phyloP scores from a whole-genome alignment of 2,797 vertebrate species.

The Leptatherina wallacei region DNA sequence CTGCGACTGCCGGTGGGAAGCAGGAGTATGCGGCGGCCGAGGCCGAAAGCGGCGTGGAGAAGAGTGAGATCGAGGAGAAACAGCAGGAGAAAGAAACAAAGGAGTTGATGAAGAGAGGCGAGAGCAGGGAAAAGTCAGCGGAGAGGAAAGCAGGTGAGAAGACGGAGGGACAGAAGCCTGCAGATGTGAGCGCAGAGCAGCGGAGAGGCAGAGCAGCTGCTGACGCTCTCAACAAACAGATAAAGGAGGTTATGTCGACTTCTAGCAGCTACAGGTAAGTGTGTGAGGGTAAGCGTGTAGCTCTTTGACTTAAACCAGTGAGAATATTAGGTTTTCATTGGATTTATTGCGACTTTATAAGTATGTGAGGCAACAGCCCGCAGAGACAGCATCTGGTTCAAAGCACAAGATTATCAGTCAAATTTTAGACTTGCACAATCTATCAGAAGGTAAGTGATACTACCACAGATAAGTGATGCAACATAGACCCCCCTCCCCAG shows the following conservation, averaged over 20 bases:
- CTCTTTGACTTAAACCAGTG: not conserved
- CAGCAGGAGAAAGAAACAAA: constrained; percentile 79
- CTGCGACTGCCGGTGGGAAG: constrained; percentile 54
- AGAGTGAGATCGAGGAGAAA: constrained; percentile 84
- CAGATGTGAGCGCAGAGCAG: constrained; percentile 76
- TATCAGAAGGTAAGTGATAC: constrained; percentile 47
- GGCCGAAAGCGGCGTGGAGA: constrained; percentile 82
- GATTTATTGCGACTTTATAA: not conserved
- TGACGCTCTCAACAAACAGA: constrained; percentile 94
- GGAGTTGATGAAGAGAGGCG: constrained; percentile 66
- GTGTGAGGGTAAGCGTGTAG: not conserved
- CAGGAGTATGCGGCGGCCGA: constrained; percentile 64
- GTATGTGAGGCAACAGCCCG: not conserved
- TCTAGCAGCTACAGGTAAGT: constrained; percentile 94
- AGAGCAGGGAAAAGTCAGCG: constrained; percentile 68
- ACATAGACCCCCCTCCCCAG: constrained; percentile 56
- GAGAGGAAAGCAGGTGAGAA: constrained; percentile 65
- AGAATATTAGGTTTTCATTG: not conserved
- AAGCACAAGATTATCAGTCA: constrained; percentile 1
- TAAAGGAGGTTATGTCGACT: constrained; percentile 90
- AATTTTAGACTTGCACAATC: constrained; percentile 20
- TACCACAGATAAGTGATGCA: constrained; percentile 46
- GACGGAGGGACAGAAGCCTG: constrained; percentile 47
- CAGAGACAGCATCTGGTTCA: not conserved
- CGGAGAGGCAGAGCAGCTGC: constrained; percentile 87